Evolutionary conservation across 2,797 vertebrate species (phyloP), one percentile per base, ranked within the genome.

Genomic region (Cynopterus sphinx): DNA sequence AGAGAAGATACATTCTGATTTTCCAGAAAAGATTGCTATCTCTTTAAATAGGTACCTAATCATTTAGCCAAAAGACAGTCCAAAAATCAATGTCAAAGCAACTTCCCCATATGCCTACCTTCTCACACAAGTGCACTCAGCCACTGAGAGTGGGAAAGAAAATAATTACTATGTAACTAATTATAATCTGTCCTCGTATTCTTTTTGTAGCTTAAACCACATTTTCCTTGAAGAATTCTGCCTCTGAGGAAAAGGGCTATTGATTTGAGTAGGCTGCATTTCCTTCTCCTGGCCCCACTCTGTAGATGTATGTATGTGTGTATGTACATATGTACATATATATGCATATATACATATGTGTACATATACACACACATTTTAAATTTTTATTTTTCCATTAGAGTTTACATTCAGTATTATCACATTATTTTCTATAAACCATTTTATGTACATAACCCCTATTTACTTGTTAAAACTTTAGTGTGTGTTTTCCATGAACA

Each of bases 1-100:
- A 92, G 67, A 95, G 22, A 87, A 73, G 46, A 53, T 86, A 79
- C 28, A 57, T 71, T 73, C 85, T 79, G 57, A 83, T 87, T 97
- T 96, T 86, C 73, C 49, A 94, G 68, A 91, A 91, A 90, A 95
- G 19, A 78, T 31, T 28, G 1, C 49, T 70, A 65, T n/a, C 24
- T 33, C 26, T 92, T 90, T 96, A 86, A 94, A 88, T 43, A 91
- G 17, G 41, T 77, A 93, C 12, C 43, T n/a, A 91, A 41, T 81
- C 61, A 70, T 77, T 65, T 85, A 51, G 67, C 31, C 33, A 65
- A 95, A 90, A 92, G 41, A 43, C 49, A 89, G 63, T 57, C 61
- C 43, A 79, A 31, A 89, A 71, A 74, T 57, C 79, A 36, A 67
- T 21, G 7, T 53, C 70, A 82, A 91, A 17, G 46, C 49, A 93